Evolutionary conservation across 2,797 vertebrate species (phyloP).

Genomic region (Xenentodon cancila): DNA sequence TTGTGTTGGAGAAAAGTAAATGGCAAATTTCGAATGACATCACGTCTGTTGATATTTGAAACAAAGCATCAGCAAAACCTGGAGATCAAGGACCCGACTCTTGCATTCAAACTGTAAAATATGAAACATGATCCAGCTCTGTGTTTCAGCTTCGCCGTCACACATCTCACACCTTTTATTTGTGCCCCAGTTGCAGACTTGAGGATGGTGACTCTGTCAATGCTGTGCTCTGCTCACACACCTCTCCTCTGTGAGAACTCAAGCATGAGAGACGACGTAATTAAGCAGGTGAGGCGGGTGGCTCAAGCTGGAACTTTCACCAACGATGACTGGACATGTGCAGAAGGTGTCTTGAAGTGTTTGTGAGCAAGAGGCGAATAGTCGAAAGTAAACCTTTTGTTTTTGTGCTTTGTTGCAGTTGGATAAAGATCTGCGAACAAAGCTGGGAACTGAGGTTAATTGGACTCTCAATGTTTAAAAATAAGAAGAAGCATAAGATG

Average conservation of each 20-base stretch:
- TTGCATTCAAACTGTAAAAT: slow-evolving; percentile 6
- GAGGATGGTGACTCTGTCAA: slow-evolving; percentile 36
- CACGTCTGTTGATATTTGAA: no score
- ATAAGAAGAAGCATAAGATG: background rate
- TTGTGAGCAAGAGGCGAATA: background rate
- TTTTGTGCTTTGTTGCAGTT: slow-evolving; percentile 65
- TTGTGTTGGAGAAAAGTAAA: no score
- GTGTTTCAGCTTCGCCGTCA: slow-evolving; percentile 22
- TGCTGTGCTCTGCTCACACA: slow-evolving; percentile 50
- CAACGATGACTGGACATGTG: background rate
- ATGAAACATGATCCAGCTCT: background rate
- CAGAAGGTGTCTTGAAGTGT: no score
- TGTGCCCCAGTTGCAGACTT: slow-evolving; percentile 10
- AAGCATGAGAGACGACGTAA: accelerated
- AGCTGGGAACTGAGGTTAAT: accelerated
- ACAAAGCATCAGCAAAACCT: no score
- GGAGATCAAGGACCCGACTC: no score
- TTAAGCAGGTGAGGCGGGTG: slow-evolving; percentile 1
- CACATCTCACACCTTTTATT: slow-evolving; percentile 16
- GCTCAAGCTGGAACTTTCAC: background rate
- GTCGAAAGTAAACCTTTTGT: background rate
- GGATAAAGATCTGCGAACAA: accelerated
- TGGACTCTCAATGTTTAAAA: background rate
- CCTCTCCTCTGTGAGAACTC: accelerated
- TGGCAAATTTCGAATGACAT: no score